Evolutionary conservation across 2,888 invertebrate species (phyloP).

Genomic region (Homarus gammarus): DNA sequence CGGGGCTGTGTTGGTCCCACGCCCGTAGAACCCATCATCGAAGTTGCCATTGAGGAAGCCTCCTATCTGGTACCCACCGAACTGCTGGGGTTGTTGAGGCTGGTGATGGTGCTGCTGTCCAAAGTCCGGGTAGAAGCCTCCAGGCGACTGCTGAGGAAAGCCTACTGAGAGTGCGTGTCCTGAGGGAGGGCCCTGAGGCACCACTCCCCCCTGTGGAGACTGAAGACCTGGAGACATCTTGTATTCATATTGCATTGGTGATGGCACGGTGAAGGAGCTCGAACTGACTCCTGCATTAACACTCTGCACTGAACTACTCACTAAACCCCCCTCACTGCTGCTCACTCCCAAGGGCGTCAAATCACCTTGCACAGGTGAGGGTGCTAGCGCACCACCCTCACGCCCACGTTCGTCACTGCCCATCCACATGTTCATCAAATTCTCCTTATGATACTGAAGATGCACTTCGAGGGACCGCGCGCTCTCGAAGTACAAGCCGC

Average conservation of each 20-base stretch:
- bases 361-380: conserved; percentile 57
- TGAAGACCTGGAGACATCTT: conserved; percentile 67
- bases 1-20: conserved; percentile 38
- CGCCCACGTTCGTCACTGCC: conserved; percentile 62
- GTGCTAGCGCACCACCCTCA: conserved; percentile 52
- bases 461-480: conserved; percentile 89
- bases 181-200: conserved; percentile 72
- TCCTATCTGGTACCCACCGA: conserved; percentile 41
- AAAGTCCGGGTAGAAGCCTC: conserved; percentile 64
- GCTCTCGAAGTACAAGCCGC: conserved; percentile 87
- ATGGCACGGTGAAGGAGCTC: conserved; percentile 60
- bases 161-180: conserved; percentile 58
- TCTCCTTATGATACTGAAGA: conserved; percentile 89
- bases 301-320: conserved; percentile 60
- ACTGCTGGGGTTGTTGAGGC: conserved; percentile 48
- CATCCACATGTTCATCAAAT: conserved; percentile 86
- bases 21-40: conserved; percentile 68
- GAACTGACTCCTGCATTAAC: conserved; percentile 48
- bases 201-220: conserved; percentile 63
- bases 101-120: conserved; percentile 62
- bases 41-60: conserved; percentile 55
- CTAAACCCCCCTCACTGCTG: conserved; percentile 54
- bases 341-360: conserved; percentile 59
- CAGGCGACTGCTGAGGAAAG: conserved; percentile 68
- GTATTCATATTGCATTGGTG: conserved; percentile 75